Conservation (phyloP, 2,888 invertebrate genomes). For the Agrotis exclamationis region DNA sequence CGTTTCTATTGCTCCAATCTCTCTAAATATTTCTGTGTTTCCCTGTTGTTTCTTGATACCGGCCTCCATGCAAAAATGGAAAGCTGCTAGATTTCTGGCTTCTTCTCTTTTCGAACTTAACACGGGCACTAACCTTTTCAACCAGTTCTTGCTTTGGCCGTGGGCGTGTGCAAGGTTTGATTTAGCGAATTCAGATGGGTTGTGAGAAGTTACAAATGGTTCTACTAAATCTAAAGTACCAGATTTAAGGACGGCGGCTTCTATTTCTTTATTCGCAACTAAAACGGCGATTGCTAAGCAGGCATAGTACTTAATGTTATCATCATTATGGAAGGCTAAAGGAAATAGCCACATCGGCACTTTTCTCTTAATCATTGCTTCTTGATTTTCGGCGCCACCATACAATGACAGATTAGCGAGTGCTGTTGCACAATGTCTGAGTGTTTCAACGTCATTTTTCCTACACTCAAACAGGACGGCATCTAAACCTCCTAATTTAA, state of each 20-base stretch:
- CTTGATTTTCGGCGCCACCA: conserved; percentile 99
- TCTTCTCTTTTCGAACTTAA: conserved; percentile 98
- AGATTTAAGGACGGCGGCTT: conserved; percentile 98
- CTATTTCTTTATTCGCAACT: conserved; percentile 99
- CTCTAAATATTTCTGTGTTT: conserved; percentile 97
- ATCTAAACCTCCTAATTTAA: conserved; percentile 97
- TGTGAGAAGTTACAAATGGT: conserved; percentile 98
- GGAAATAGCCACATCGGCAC: conserved; percentile 99
- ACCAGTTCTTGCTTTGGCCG: conserved; percentile 98
- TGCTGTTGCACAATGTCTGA: conserved; percentile 99
- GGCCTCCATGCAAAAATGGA: conserved; percentile 99
- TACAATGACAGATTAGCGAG: conserved; percentile 98
- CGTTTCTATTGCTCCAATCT: conserved; percentile 98
- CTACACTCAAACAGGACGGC: conserved; percentile 98
- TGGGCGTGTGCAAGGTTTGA: conserved; percentile 98
- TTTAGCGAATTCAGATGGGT: conserved; percentile 98
- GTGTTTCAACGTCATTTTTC: conserved; percentile 97
- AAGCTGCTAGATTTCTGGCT: conserved; percentile 98
- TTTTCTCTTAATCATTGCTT: conserved; percentile 98
- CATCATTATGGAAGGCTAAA: conserved; percentile 98
- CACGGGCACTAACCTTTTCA: conserved; percentile 97
- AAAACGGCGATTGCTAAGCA: conserved; percentile 99
- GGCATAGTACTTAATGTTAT: conserved; percentile 99
- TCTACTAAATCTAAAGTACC: conserved; percentile 99
- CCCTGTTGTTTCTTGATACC: conserved; percentile 98